Evolutionary conservation across 1,140 invertebrate genomes (phyloP).

Genomic region (Acyrthosiphon pisum): DNA sequence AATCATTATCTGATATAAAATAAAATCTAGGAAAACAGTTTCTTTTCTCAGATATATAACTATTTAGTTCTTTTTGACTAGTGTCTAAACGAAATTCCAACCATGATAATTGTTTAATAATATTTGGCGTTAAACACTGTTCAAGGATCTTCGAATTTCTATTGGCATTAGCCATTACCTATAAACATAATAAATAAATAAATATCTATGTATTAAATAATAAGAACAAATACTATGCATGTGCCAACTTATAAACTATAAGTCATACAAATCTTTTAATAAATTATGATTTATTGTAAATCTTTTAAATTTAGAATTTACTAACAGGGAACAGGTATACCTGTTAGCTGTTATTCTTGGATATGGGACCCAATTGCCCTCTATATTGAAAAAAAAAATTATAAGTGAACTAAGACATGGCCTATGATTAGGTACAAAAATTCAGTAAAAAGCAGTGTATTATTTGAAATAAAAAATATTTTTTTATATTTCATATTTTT

Average conservation of each 20-base stretch:
- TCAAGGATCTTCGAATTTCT: constrained; percentile 11
- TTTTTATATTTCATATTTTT: too few species aligned
- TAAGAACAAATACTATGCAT: background rate
- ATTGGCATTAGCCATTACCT: constrained; percentile 38
- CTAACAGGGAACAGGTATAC: too few species aligned
- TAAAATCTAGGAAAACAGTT: constrained; percentile 88
- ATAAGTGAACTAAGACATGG: too few species aligned
- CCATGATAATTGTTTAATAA: background rate
- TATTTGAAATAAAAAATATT: too few species aligned
- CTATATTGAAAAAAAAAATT: too few species aligned
- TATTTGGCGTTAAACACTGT: constrained; percentile 25
- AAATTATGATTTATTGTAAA: too few species aligned
- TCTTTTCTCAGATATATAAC: constrained; percentile 87
- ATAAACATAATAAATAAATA: background rate
- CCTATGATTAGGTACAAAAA: too few species aligned
- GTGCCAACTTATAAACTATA: background rate
- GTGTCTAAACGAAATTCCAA: constrained; percentile 14
- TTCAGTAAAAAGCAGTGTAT: too few species aligned
- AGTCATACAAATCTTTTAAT: background rate
- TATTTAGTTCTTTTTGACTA: constrained; percentile 63
- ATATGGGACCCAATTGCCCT: too few species aligned
- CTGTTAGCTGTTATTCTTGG: too few species aligned
- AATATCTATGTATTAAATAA: background rate
- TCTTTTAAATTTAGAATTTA: too few species aligned
- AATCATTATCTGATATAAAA: constrained; percentile 91